phyloP scores from a whole-genome alignment of 2,113 vertebrate genomes.

The Tympanuchus pallidicinctus region DNA sequence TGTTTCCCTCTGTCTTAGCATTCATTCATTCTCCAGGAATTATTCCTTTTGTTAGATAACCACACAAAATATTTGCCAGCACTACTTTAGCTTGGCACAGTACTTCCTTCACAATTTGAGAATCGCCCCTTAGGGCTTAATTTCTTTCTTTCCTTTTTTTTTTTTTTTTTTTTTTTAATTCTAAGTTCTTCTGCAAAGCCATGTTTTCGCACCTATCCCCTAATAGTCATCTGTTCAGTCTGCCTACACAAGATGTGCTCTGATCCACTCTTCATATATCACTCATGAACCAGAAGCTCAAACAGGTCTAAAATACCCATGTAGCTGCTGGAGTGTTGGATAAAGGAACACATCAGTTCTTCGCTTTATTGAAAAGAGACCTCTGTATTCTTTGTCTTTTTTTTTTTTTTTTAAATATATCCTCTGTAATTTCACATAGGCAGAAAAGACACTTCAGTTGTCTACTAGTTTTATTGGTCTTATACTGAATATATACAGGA shows the following conservation, averaged over 20 bases:
- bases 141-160: background rate
- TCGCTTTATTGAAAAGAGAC: background rate
- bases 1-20: background rate
- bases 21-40: background rate
- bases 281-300: background rate
- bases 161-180: background rate
- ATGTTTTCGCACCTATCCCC: background rate
- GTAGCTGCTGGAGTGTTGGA: background rate
- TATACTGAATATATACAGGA: background rate
- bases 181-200: background rate
- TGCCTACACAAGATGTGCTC: background rate
- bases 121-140: accelerated
- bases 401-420: background rate
- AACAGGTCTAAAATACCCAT: background rate
- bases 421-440: background rate
- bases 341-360: background rate
- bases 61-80: background rate
- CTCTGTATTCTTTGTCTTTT: background rate
- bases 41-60: background rate
- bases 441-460: background rate
- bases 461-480: background rate
- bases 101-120: background rate
- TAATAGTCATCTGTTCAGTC: background rate
- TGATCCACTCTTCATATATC: background rate
- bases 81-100: background rate